Percentiles rank a stretch among this genome's conserved stretches.
Evolutionary conservation across 2,113 vertebrate species (phyloP).

Genomic region (Excalfactoria chinensis): DNA sequence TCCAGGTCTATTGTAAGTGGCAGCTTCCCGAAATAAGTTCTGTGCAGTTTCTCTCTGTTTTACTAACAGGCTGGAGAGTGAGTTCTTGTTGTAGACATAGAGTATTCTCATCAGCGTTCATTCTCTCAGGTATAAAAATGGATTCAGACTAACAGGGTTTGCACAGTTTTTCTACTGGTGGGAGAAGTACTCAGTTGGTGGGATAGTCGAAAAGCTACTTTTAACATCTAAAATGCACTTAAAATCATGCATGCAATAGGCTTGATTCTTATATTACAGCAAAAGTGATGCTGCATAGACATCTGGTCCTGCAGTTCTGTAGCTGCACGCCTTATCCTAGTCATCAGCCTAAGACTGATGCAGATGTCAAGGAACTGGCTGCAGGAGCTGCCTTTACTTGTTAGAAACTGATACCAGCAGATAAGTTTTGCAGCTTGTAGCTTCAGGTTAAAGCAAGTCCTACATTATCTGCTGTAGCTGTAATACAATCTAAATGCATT

Average conservation of each 20-base stretch:
- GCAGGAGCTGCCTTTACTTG: not conserved
- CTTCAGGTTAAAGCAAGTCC: not conserved
- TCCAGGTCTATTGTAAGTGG: not conserved
- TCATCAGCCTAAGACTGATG: not conserved
- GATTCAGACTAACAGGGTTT: not conserved
- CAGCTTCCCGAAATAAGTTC: not conserved
- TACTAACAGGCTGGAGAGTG: not conserved
- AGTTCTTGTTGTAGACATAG: not conserved
- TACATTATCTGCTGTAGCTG: not conserved
- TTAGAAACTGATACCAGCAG: not conserved
- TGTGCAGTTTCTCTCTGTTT: not conserved
- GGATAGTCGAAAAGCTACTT: not conserved
- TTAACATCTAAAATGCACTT: not conserved
- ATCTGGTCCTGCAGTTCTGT: not conserved
- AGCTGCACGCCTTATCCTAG: not conserved
- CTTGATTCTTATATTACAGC: not conserved
- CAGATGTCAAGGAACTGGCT: not conserved
- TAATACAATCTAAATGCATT: not conserved
- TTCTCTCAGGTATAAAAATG: not conserved
- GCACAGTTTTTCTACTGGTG: not conserved
- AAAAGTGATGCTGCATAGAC: not conserved
- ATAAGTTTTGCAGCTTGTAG: not conserved
- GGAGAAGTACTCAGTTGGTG: not conserved
- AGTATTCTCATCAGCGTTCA: not conserved
- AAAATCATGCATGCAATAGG: rapidly evolving